A percentile compares a stretch with the other conserved stretches of the same genome.
phyloP scores from a whole-genome alignment of 2,888 invertebrate species.

The Cantharis flavilabris region DNA sequence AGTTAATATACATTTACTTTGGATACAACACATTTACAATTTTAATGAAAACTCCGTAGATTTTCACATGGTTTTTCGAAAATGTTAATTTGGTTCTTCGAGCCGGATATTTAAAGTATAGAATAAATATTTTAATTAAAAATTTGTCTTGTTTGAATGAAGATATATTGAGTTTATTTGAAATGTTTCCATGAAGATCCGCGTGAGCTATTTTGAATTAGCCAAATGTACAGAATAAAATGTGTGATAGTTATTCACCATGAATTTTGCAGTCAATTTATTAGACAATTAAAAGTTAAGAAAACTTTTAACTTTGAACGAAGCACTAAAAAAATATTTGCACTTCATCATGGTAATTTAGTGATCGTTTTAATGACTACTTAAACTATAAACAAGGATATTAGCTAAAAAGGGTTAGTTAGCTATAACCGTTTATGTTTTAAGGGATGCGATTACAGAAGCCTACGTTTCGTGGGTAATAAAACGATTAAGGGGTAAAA shows the following conservation, averaged over 20 bases:
- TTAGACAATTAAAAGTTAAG: not conserved
- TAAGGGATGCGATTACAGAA: not conserved
- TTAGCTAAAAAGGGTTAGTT: not conserved
- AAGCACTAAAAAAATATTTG: not conserved
- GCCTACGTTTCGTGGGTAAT: not conserved
- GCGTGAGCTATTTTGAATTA: too few species aligned
- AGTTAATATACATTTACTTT: slow-evolving; percentile 29
- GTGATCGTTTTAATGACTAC: not conserved
- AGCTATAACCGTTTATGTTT: not conserved
- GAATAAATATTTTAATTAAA: too few species aligned
- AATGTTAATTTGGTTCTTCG: not conserved
- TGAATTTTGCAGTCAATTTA: too few species aligned
- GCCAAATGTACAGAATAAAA: too few species aligned
- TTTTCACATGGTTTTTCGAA: slow-evolving; percentile 7
- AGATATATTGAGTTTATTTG: too few species aligned
- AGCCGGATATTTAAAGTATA: not conserved
- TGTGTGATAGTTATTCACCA: too few species aligned
- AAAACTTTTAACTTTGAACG: not conserved
- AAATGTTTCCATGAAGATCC: too few species aligned
- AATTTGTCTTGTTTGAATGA: too few species aligned
- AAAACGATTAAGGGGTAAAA: slow-evolving; percentile 3
- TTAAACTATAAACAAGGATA: not conserved
- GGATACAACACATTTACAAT: slow-evolving; percentile 17
- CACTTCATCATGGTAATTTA: not conserved
- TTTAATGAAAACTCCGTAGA: slow-evolving; percentile 10